Percentiles rank a stretch among this genome's conserved stretches.
Evolutionary conservation across 2,888 invertebrate genomes (phyloP).

Genomic region (Neoascia interrupta): DNA sequence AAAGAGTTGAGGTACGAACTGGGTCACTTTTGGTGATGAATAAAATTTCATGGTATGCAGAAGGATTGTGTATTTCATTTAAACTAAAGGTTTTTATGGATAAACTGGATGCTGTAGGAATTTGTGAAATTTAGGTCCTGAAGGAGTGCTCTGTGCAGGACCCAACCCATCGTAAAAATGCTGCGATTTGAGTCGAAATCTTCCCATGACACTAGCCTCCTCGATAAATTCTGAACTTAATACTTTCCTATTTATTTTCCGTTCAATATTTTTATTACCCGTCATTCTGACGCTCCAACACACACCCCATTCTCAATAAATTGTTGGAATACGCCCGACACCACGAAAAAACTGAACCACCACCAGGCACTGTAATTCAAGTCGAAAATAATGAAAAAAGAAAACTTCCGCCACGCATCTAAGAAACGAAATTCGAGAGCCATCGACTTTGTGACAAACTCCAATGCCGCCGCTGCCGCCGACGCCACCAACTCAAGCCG

Average conservation of each 20-base stretch:
- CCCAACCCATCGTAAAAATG: no score
- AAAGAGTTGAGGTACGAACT: slow-evolving; percentile 37
- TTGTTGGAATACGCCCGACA: slow-evolving; percentile 33
- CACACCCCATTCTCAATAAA: slow-evolving; percentile 60
- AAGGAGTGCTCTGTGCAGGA: no score
- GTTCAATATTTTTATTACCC: slow-evolving; percentile 56
- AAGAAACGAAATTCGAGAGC: slow-evolving; percentile 64
- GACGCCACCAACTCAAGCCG: background rate
- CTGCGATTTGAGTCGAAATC: background rate
- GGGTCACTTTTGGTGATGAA: background rate
- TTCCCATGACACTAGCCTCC: background rate
- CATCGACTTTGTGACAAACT: slow-evolving; percentile 65
- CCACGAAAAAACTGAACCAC: background rate
- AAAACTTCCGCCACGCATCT: slow-evolving; percentile 67
- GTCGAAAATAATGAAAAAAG: slow-evolving; percentile 62
- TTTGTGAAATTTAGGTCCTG: no score
- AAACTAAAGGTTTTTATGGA: no score
- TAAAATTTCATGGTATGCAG: no score
- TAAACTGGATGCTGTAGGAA: no score
- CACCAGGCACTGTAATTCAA: slow-evolving; percentile 55
- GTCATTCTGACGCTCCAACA: slow-evolving; percentile 63
- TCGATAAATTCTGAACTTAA: slow-evolving; percentile 39
- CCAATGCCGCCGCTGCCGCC: slow-evolving; percentile 41
- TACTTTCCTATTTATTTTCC: slow-evolving; percentile 52
- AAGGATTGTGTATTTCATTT: no score